A percentile compares a stretch with the other conserved stretches of the same genome.
Conservation (phyloP, 2,113 vertebrate species). For the Mungos mungo region DNA sequence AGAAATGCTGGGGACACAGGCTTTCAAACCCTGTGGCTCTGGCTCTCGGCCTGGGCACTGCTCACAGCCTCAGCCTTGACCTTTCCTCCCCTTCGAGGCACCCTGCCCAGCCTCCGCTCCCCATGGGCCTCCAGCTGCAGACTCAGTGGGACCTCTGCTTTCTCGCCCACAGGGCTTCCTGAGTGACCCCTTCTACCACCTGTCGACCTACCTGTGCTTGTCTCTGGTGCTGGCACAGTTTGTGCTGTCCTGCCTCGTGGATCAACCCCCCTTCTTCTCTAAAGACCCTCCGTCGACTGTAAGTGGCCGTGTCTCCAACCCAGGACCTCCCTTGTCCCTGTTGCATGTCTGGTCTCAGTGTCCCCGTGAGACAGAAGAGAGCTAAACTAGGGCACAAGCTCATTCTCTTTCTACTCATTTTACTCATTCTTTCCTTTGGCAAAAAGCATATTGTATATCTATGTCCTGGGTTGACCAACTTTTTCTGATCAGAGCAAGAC, state of each 20-base stretch:
- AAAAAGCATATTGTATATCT: neutral
- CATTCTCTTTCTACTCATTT: neutral
- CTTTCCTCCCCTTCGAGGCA: accelerated
- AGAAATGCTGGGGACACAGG: neutral
- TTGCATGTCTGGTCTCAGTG: neutral
- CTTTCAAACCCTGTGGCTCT: neutral
- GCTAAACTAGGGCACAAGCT: neutral
- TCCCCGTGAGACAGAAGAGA: accelerated
- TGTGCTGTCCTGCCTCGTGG: constrained; percentile 91
- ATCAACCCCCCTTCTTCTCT: constrained; percentile 88
- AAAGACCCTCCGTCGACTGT: constrained; percentile 85
- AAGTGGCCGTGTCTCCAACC: constrained; percentile 54
- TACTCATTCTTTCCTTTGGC: neutral
- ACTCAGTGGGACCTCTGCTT: neutral
- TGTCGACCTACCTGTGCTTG: constrained; percentile 89
- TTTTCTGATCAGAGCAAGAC: neutral
- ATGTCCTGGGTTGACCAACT: accelerated
- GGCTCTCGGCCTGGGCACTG: neutral
- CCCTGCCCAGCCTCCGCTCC: neutral
- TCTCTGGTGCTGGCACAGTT: constrained; percentile 89
- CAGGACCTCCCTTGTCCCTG: neutral
- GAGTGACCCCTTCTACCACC: constrained; percentile 86
- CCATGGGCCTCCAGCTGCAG: accelerated
- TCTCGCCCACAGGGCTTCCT: constrained; percentile 85
- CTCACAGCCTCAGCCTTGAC: neutral